Evolutionary conservation across 64 coral and sea anemone genomes (phyloP).

Genomic region (Stichodactyla mertensii): DNA sequence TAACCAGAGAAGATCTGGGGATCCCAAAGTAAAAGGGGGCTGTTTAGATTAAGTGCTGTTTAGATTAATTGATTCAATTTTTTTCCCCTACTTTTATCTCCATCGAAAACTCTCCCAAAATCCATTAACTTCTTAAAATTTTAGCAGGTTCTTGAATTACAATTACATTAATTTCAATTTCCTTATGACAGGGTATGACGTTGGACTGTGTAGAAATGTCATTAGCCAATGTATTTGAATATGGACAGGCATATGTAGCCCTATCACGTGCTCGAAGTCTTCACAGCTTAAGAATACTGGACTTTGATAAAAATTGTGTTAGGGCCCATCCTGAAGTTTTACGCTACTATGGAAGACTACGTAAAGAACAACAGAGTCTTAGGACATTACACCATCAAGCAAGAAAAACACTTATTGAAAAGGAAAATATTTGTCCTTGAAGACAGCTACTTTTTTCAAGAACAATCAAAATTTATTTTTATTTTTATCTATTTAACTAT

Average conservation of each 20-base stretch:
- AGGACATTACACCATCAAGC: not conserved
- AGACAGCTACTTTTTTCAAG: not conserved
- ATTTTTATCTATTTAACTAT: too few species aligned
- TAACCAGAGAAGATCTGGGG: too few species aligned
- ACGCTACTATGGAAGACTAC: constrained; percentile 67
- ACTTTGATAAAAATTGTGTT: constrained; percentile 90
- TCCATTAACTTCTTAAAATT: too few species aligned
- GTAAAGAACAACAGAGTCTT: constrained; percentile 51
- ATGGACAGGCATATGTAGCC: constrained; percentile 94
- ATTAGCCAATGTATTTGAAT: constrained; percentile 94
- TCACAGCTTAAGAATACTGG: constrained; percentile 77
- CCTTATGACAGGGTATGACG: constrained; percentile 84
- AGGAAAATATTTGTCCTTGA: not conserved
- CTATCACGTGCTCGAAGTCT: constrained; percentile 87
- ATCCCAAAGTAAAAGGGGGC: too few species aligned
- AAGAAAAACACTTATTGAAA: not conserved
- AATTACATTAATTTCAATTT: not conserved
- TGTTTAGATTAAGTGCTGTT: too few species aligned
- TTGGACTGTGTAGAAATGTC: constrained; percentile 99
- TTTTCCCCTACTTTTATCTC: too few species aligned
- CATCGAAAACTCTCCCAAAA: too few species aligned
- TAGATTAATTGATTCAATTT: too few species aligned
- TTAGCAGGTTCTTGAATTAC: too few species aligned
- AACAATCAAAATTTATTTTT: too few species aligned
- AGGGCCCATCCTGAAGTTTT: constrained; percentile 89